Percentiles rank a stretch among this genome's conserved stretches.
Evolutionary conservation across 2,888 invertebrate species (phyloP).

Genomic region (Lasioglossum marginatum): DNA sequence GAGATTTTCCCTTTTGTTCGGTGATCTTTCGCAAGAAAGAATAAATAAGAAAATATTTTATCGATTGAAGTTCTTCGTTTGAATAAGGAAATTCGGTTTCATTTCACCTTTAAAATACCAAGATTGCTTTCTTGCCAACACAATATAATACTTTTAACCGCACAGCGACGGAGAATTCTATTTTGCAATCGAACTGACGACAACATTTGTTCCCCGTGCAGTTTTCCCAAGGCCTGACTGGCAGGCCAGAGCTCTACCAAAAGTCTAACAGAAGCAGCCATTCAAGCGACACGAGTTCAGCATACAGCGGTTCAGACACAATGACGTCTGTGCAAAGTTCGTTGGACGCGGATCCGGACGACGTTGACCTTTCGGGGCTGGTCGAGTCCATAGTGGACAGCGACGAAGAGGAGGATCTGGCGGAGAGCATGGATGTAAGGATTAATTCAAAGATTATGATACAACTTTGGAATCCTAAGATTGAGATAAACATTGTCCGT

Average conservation of each 20-base stretch:
- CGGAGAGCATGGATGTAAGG: slow-evolving; percentile 94
- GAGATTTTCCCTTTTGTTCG: too few species aligned
- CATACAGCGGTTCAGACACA: slow-evolving; percentile 98
- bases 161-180: not conserved
- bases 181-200: not conserved
- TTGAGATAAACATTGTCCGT: not conserved
- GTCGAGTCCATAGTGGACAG: slow-evolving; percentile 98
- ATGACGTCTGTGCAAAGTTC: slow-evolving; percentile 97
- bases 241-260: slow-evolving; percentile 91
- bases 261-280: slow-evolving; percentile 93
- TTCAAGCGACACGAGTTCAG: slow-evolving; percentile 97
- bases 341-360: slow-evolving; percentile 89
- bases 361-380: slow-evolving; percentile 96
- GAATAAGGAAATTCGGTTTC: too few species aligned
- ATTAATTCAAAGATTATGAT: not conserved
- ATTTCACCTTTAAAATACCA: too few species aligned
- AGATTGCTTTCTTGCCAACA: too few species aligned
- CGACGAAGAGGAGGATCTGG: slow-evolving; percentile 97
- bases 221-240: slow-evolving; percentile 83
- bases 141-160: slow-evolving; percentile 18
- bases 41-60: too few species aligned
- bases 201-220: slow-evolving; percentile 63
- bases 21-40: too few species aligned
- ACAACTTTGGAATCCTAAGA: not conserved
- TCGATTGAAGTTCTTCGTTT: too few species aligned